phyloP scores from a whole-genome alignment of 1,140 invertebrate genomes.

The Pogonognathellus flavescens region DNA sequence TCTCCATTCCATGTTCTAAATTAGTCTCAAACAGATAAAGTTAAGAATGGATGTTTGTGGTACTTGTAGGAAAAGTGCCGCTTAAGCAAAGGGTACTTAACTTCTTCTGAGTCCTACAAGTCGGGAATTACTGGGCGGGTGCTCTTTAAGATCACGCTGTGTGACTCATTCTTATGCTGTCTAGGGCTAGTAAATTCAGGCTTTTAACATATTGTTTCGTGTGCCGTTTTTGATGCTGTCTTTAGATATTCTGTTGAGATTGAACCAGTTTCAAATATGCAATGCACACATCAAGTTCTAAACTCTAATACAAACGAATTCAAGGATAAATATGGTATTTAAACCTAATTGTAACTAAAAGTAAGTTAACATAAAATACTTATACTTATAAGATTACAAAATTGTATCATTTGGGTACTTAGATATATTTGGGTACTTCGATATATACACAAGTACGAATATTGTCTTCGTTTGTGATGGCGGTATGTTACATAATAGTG shows the following conservation, averaged over 20 bases:
- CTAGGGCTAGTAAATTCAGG: slow-evolving; percentile 8
- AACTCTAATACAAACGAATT: too few relatives aligned
- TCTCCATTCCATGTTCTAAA: not conserved
- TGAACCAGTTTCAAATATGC: not conserved
- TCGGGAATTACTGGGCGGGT: slow-evolving; percentile 22
- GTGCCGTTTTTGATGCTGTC: not conserved
- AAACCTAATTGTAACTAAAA: too few relatives aligned
- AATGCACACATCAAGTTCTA: too few relatives aligned
- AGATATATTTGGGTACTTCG: too few relatives aligned
- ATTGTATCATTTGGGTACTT: too few relatives aligned
- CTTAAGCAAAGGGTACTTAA: slow-evolving; percentile 7
- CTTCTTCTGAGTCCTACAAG: not conserved
- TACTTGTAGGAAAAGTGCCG: not conserved
- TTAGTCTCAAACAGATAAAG: not conserved
- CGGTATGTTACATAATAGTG: too few relatives aligned
- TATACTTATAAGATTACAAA: too few relatives aligned
- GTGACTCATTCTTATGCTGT: slow-evolving; percentile 41
- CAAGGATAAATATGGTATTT: too few relatives aligned
- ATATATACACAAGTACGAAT: too few relatives aligned
- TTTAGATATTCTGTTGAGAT: not conserved
- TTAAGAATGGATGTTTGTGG: not conserved
- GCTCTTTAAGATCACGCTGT: slow-evolving; percentile 44
- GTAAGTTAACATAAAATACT: too few relatives aligned
- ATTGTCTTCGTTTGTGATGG: too few relatives aligned
- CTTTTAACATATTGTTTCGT: slow-evolving; percentile 6